Percentiles rank a stretch among this genome's conserved stretches.
phyloP scores from a whole-genome alignment of 2,888 invertebrate species.

The Lamellibrachia columna region DNA sequence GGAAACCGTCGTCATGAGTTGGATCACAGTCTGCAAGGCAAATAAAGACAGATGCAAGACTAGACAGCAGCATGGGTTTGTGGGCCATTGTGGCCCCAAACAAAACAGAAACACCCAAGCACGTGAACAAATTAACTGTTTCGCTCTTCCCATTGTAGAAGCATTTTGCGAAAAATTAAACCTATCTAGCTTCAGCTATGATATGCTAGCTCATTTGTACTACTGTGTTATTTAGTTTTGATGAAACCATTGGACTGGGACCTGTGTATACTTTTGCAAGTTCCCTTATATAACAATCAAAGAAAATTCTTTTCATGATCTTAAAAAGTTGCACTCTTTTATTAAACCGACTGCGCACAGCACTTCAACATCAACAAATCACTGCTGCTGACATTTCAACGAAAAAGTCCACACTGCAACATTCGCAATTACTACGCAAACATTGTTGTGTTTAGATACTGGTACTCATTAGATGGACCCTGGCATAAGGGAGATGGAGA shows the following conservation, averaged over 20 bases:
- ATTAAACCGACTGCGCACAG: background rate
- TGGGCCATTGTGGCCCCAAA: background rate
- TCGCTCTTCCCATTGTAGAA: too few relatives aligned
- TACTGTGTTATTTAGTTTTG: too few relatives aligned
- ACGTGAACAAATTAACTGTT: background rate
- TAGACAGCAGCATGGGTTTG: background rate
- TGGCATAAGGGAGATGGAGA: background rate
- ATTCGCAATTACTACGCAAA: background rate
- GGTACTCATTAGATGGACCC: background rate
- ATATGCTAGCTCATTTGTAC: too few relatives aligned
- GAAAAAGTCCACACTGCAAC: background rate
- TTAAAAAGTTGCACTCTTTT: background rate
- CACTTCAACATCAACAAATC: background rate
- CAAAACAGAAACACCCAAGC: background rate
- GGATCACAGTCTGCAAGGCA: background rate
- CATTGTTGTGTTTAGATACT: background rate
- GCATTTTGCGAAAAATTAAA: too few relatives aligned
- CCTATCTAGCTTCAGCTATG: too few relatives aligned
- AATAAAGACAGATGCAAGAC: background rate
- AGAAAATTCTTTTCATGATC: too few relatives aligned
- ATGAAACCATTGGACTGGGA: too few relatives aligned
- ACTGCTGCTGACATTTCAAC: background rate
- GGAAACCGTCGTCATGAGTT: slow-evolving; percentile 42
- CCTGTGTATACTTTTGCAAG: too few relatives aligned
- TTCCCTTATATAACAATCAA: too few relatives aligned